Evolutionary conservation across 2,113 vertebrate genomes (phyloP).

Genomic region (Ptilonorhynchus violaceus): DNA sequence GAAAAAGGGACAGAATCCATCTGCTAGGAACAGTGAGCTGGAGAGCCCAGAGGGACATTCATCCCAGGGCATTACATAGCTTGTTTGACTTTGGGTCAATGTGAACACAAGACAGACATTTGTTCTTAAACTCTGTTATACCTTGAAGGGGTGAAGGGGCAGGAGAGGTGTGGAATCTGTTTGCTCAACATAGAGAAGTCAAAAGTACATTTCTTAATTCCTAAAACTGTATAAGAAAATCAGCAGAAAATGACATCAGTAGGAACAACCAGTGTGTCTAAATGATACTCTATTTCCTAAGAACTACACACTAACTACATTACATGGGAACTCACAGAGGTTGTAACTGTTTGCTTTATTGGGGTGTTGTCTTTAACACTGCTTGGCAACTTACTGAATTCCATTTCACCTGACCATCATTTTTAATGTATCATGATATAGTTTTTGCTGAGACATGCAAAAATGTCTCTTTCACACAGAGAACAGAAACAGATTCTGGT

Average conservation of each 20-base stretch:
- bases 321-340: neutral
- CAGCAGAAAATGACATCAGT: neutral
- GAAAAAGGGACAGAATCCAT: neutral
- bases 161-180: neutral
- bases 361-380: neutral
- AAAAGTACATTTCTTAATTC: neutral
- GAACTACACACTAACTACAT: neutral
- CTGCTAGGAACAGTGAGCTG: neutral
- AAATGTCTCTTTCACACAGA: neutral
- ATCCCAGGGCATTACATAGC: neutral
- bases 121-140: neutral
- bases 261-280: neutral
- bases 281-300: neutral
- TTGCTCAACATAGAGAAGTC: neutral
- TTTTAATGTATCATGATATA: neutral
- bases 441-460: neutral
- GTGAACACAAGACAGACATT: neutral
- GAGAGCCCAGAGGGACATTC: neutral
- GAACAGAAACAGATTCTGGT: neutral
- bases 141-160: neutral
- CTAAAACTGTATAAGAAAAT: neutral
- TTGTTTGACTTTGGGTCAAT: neutral
- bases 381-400: neutral
- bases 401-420: neutral
- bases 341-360: neutral